A percentile compares a stretch with the other conserved stretches of the same genome.
Evolutionary conservation across 2,797 vertebrate species (phyloP).

Genomic region (Betta splendens): DNA sequence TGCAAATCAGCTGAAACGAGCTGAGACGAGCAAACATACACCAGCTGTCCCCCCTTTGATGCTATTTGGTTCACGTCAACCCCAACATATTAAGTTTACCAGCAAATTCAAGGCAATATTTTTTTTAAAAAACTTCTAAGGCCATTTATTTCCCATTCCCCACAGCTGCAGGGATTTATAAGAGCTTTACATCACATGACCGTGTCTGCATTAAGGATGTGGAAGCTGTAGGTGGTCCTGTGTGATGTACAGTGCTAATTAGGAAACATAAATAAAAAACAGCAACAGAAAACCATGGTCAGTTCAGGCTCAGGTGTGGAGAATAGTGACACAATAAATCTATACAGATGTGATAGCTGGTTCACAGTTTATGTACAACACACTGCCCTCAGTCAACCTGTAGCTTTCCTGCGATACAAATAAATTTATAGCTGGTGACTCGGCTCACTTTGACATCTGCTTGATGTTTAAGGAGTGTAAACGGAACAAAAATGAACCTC

Average conservation of each 20-base stretch:
- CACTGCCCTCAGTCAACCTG: constrained; percentile 6
- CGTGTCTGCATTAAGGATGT: background rate
- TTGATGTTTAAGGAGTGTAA: constrained; percentile 32
- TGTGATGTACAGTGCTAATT: constrained; percentile 14
- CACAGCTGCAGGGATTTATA: background rate
- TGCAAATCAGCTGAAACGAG: constrained; percentile 33
- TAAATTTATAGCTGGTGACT: constrained; percentile 7
- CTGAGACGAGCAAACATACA: background rate
- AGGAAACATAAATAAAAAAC: constrained; percentile 21
- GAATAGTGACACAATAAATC: constrained; percentile 6
- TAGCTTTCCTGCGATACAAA: constrained; percentile 13
- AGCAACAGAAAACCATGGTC: constrained; percentile 15
- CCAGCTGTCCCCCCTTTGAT: background rate
- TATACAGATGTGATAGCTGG: constrained; percentile 4
- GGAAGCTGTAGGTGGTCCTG: constrained; percentile 30
- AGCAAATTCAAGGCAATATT: constrained; percentile 22
- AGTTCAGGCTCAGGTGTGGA: constrained; percentile 19
- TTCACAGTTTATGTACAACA: constrained; percentile 21
- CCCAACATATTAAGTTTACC: background rate
- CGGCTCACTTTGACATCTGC: constrained; percentile 36
- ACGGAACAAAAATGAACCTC: background rate
- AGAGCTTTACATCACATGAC: background rate
- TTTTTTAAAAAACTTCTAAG: constrained; percentile 17
- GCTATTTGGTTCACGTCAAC: background rate
- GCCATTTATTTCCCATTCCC: constrained; percentile 5